A percentile compares a stretch with the other conserved stretches of the same genome.
Evolutionary conservation across 1,140 invertebrate genomes (phyloP).

Genomic region (Zaprionus nigranus): DNA sequence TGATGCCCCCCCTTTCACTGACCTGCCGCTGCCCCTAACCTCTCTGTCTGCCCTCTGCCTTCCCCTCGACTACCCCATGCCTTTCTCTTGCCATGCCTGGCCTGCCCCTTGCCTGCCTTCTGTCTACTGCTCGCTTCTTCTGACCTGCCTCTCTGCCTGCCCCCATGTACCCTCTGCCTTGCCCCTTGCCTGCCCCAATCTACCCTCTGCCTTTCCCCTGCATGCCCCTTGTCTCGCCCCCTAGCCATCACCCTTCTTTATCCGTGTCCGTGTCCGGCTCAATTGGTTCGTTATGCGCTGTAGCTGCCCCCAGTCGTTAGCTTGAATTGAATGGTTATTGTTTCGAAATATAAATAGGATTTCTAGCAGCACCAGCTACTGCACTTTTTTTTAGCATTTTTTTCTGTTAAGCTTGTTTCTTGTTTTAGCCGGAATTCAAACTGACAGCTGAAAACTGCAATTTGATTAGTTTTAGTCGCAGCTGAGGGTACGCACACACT

Average conservation of each 20-base stretch:
- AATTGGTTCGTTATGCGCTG: constrained; percentile 78
- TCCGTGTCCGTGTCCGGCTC: constrained; percentile 57
- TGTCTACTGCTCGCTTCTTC: no score
- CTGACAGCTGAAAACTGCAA: constrained; percentile 77
- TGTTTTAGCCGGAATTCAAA: constrained; percentile 22
- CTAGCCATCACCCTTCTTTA: neutral
- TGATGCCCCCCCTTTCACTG: neutral
- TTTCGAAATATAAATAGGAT: constrained; percentile 83
- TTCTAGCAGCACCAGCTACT: constrained; percentile 66
- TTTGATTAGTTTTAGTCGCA: constrained; percentile 56
- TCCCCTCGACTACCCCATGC: no score
- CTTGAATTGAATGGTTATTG: constrained; percentile 83
- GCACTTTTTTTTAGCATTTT: constrained; percentile 53
- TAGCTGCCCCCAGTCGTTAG: constrained; percentile 68
- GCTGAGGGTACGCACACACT: neutral
- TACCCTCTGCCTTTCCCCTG: no score
- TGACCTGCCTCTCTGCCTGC: no score
- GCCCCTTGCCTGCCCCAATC: no score
- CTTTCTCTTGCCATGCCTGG: no score
- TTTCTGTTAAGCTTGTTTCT: constrained; percentile 8
- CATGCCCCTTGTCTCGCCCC: no score
- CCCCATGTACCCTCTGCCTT: no score
- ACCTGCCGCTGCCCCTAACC: no score
- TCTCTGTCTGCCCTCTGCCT: no score
- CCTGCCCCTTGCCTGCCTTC: no score